Conservation (phyloP, 2,113 vertebrate species). For the Atherinomorus stipes region DNA sequence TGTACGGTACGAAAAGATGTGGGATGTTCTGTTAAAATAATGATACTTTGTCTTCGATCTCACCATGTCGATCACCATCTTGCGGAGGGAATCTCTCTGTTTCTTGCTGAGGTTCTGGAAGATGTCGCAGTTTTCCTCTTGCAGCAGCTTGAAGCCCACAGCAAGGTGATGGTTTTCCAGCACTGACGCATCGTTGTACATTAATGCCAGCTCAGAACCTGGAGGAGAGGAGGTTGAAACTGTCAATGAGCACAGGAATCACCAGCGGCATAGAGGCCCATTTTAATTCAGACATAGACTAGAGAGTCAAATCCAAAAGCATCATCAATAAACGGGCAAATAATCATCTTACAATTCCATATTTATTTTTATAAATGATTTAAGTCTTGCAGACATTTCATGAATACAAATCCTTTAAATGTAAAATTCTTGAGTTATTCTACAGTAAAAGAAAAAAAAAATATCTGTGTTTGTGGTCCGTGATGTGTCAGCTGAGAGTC, state of each 20-base stretch:
- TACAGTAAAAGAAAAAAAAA: too few species aligned
- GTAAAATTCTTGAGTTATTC: too few species aligned
- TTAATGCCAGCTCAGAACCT: conserved; percentile 93
- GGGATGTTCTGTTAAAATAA: not conserved
- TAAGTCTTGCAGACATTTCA: too few species aligned
- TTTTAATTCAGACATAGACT: too few species aligned
- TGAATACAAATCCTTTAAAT: not conserved
- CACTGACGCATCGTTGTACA: conserved; percentile 93
- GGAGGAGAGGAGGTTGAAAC: not conserved
- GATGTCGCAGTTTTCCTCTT: conserved; percentile 93
- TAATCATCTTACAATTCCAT: too few species aligned
- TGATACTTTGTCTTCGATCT: not conserved
- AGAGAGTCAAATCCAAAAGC: too few species aligned
- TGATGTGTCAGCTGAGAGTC: not conserved
- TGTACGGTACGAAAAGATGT: not conserved
- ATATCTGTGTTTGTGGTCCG: too few species aligned
- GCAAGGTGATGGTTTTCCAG: conserved; percentile 95
- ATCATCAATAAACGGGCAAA: too few species aligned
- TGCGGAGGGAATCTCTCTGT: conserved; percentile 88
- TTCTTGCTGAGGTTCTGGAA: conserved; percentile 92
- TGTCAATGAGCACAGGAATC: not conserved
- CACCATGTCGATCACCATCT: conserved; percentile 95
- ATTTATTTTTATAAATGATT: too few species aligned
- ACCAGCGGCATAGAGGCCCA: too few species aligned
- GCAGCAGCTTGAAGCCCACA: conserved; percentile 93